A percentile compares a stretch with the other conserved stretches of the same genome.
Conservation (phyloP, 2,113 vertebrate genomes). For the Micromys minutus region DNA sequence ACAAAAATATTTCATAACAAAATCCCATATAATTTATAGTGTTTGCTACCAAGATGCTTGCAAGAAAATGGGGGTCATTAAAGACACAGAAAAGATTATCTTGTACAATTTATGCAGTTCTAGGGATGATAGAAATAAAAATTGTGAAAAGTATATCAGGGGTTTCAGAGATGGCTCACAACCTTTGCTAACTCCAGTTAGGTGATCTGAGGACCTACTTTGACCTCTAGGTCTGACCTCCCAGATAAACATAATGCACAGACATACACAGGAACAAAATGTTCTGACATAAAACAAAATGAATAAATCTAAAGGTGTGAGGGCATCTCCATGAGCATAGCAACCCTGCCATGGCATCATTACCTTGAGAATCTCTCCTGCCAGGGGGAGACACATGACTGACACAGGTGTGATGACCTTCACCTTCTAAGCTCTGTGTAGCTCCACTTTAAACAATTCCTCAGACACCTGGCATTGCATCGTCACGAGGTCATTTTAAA, state of each 20-base stretch:
- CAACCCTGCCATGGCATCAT: neutral
- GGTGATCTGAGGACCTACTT: neutral
- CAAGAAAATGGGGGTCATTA: slow-evolving; percentile 59
- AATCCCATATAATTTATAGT: slow-evolving; percentile 60
- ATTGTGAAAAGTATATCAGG: neutral
- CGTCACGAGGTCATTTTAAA: neutral
- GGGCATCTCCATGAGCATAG: neutral
- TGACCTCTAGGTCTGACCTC: neutral
- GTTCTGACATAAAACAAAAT: neutral
- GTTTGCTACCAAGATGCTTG: slow-evolving; percentile 57
- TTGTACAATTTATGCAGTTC: slow-evolving; percentile 55
- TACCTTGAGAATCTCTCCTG: neutral
- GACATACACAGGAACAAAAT: neutral
- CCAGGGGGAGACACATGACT: neutral
- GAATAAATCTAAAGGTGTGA: neutral
- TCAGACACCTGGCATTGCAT: neutral
- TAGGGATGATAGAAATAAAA: slow-evolving; percentile 44
- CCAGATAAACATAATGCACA: neutral
- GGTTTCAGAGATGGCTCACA: neutral
- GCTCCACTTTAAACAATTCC: neutral
- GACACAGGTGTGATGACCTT: neutral
- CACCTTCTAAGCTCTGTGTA: neutral
- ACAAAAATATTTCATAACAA: slow-evolving; percentile 71
- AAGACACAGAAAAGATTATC: slow-evolving; percentile 49
- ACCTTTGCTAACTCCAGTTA: too few species aligned